These are phyloP conservation scores for Chaetogeoica ovagalla DNA, from an alignment of 2,888 invertebrate species.

Conservation along the genomic window DNA sequence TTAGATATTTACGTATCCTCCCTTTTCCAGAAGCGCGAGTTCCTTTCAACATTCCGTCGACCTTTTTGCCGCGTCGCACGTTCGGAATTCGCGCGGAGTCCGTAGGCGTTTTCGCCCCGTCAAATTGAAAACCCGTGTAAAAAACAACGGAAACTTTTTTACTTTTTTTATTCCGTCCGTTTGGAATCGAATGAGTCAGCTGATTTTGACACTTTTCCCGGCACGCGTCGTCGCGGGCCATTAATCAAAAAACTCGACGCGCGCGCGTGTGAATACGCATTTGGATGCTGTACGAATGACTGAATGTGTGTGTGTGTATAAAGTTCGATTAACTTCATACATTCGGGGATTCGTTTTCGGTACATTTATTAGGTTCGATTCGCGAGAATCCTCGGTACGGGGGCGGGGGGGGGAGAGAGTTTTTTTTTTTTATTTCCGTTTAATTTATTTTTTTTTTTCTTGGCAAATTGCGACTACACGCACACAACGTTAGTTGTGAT, in stretches of 20 bases:
- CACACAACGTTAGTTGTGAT: too few relatives aligned
- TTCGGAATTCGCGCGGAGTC: slow-evolving; percentile 41
- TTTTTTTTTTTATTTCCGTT: background rate
- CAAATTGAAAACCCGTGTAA: slow-evolving; percentile 51
- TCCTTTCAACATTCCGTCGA: slow-evolving; percentile 37
- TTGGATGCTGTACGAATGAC: slow-evolving; percentile 35
- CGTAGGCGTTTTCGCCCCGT: slow-evolving; percentile 43
- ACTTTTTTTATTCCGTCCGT: background rate
- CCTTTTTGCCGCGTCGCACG: slow-evolving; percentile 50
- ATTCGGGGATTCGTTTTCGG: background rate
- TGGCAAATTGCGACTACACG: too few relatives aligned
- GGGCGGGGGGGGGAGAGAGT: too few relatives aligned
- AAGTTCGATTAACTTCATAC: slow-evolving; percentile 46
- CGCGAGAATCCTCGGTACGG: background rate
- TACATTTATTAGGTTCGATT: background rate
- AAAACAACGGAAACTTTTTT: background rate
- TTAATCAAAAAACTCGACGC: slow-evolving; percentile 49
- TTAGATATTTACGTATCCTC: background rate
- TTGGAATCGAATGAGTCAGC: slow-evolving; percentile 42
- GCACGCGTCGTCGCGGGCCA: slow-evolving; percentile 20
- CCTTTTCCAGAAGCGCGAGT: background rate
- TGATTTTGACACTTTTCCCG: slow-evolving; percentile 48
- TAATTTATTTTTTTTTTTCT: background rate
- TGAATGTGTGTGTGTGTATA: background rate
- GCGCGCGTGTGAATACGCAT: slow-evolving; percentile 1